Evolutionary conservation across 2,113 vertebrate genomes (phyloP).

Genomic region (Otolemur garnettii): DNA sequence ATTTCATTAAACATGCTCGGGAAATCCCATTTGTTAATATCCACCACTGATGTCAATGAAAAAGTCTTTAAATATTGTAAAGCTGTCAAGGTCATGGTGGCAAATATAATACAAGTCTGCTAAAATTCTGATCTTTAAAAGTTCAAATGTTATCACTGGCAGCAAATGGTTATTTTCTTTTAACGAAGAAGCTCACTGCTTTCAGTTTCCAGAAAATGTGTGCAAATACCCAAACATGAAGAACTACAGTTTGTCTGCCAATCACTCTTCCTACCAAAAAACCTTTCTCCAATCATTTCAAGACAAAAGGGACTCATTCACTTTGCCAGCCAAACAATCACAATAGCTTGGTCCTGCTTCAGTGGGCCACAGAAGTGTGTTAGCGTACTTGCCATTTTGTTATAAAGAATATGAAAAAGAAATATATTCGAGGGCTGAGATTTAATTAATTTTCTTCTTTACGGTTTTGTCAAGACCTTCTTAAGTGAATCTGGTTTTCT

Average conservation of each 20-base stretch:
- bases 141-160: conserved; percentile 33
- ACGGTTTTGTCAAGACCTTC: neutral
- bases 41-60: neutral
- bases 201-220: conserved; percentile 17
- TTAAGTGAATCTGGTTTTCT: neutral
- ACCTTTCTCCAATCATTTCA: neutral
- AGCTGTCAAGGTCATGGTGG: neutral
- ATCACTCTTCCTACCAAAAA: neutral
- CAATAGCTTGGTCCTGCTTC: neutral
- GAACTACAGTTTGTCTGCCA: neutral
- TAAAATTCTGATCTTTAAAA: conserved; percentile 41
- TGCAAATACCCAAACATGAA: neutral
- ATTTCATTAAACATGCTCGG: neutral
- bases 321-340: neutral
- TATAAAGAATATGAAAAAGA: neutral
- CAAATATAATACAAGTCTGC: neutral
- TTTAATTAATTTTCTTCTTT: neutral
- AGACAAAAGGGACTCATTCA: neutral
- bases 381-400: neutral
- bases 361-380: neutral
- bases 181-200: neutral
- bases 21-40: neutral
- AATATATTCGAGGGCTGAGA: neutral
- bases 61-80: neutral
- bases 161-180: conserved; percentile 18